Base-by-base conservation (phyloP, 2,113 vertebrate genomes). In the Notiomystis cincta region DNA sequence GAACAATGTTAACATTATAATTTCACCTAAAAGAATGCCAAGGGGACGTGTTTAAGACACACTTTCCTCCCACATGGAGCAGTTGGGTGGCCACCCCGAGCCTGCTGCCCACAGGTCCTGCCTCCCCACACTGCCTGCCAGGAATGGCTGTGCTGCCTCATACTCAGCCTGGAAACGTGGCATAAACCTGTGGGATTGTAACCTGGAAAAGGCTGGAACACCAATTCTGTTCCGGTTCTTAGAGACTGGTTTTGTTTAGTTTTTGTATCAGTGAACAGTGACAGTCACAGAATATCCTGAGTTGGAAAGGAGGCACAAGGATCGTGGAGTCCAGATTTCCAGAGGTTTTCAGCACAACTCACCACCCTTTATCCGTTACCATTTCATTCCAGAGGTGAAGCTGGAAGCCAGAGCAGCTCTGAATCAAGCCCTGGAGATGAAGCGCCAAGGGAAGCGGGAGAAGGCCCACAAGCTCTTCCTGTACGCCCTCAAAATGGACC, bases 381-480 rank as follows among this genome's bases (percentile, higher is more conserved):
- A 10, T 22, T 61, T 2, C 72, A 4, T 98, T 98, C 65, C 96
- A 99, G 99, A 99, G 77, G 97, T 98, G 70, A 95, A 96, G 95
- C 50, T 98, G 54, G 99, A 99, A 97, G 99, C 99, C 73, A 98
- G 92, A 96, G 99, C 99, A 0, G 99, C 99, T 5, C 93, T 99
- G 87, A 99, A 98, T n/a, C 99, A 99, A 95, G 99, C 99, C 53
- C 95, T 99, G 77, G 99, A 99, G 93, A 99, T 99, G 99, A 99
- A 98, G 92, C 99, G 98, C 56, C 98, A 98, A 60, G 99, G 99
- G 5, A 99, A 99, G 96, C 97, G 98, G 47, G 98, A 98, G 66
- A 99, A 99, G 47, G 99, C 99, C 13, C 99, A 99, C 95, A 99
- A 98, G 76, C 98, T 99, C 94, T 98, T 99, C 40, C 60, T 98